Conservation (phyloP, 1,140 invertebrate species). For the Triops cancriformis region DNA sequence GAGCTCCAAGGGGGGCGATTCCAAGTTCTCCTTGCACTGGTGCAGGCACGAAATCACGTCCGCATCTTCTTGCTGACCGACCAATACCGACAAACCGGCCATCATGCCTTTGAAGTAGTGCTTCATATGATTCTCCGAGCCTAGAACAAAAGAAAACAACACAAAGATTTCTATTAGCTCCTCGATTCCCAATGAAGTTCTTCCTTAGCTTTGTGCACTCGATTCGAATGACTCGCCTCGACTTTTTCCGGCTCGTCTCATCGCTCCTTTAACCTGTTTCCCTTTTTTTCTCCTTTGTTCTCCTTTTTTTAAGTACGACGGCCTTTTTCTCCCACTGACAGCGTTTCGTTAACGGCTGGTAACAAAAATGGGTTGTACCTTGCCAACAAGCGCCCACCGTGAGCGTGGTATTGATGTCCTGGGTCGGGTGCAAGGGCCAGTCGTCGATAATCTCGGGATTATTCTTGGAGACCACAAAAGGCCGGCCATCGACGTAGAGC, state of each 20-base stretch:
- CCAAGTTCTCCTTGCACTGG: conserved; percentile 73
- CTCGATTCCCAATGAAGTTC: neutral
- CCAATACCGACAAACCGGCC: conserved; percentile 73
- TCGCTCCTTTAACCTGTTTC: no score
- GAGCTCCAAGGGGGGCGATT: conserved; percentile 65
- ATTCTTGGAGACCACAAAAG: conserved; percentile 65
- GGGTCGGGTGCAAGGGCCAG: conserved; percentile 95
- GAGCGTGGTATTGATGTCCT: conserved; percentile 85
- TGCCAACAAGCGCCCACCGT: conserved; percentile 97
- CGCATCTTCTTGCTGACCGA: conserved; percentile 66
- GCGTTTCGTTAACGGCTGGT: no score
- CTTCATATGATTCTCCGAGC: conserved; percentile 74
- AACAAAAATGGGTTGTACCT: conserved; percentile 45
- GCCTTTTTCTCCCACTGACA: no score
- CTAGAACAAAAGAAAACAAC: conserved; percentile 39
- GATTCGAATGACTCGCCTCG: no score
- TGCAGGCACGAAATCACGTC: conserved; percentile 74
- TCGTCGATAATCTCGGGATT: conserved; percentile 97
- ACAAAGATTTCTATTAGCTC: neutral
- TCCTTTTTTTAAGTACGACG: no score
- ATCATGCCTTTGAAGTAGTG: conserved; percentile 80
- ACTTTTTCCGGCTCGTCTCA: neutral
- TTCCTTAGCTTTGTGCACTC: no score
- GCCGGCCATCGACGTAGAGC: conserved; percentile 80
- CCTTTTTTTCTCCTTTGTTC: no score